A percentile compares a stretch with the other conserved stretches of the same genome.
These are phyloP conservation scores for Serilophus lunatus DNA, from an alignment of 2,113 vertebrate species.

Conservation along the genomic window DNA sequence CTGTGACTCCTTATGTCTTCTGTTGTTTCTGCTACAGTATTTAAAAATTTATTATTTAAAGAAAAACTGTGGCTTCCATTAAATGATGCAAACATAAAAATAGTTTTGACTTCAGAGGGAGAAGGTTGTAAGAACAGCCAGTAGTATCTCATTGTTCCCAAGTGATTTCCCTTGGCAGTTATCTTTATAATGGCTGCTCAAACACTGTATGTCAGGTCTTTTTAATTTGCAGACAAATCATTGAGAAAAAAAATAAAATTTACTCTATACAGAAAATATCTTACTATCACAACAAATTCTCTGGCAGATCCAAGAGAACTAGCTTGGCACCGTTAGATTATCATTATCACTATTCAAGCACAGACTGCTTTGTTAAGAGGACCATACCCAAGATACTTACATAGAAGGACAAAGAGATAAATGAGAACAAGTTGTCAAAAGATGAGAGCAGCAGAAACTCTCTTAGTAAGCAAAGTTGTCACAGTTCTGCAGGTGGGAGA, in stretches of 20 bases:
- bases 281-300: constrained; percentile 22
- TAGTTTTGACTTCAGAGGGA: neutral
- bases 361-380: neutral
- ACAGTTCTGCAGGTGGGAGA: neutral
- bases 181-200: constrained; percentile 1
- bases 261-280: neutral
- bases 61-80: neutral
- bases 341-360: neutral
- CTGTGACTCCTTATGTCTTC: neutral
- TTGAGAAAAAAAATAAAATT: neutral
- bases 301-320: neutral
- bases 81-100: constrained; percentile 5
- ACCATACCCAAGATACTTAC: neutral
- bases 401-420: neutral
- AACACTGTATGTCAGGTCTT: neutral
- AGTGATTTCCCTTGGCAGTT: neutral
- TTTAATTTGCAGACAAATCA: constrained; percentile 5
- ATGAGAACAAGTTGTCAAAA: neutral
- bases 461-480: neutral
- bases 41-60: neutral
- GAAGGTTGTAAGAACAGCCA: neutral
- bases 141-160: neutral
- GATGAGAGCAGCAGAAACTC: neutral
- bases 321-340: neutral
- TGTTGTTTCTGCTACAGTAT: neutral